Evolutionary conservation across 2,888 invertebrate species (phyloP).

Genomic region (Homarus gammarus): DNA sequence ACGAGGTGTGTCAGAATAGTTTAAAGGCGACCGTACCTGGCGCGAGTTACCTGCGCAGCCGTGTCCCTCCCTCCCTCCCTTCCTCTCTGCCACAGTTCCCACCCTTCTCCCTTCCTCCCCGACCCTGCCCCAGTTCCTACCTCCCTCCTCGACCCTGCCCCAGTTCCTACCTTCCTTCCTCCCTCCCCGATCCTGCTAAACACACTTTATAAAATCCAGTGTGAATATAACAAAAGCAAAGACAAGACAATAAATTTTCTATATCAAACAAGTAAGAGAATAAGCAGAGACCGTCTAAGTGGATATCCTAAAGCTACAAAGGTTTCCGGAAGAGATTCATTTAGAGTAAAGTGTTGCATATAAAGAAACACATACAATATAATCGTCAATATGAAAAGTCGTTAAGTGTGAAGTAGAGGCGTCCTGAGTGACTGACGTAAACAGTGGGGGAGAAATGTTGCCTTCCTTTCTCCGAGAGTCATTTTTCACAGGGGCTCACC

Average conservation of each 20-base stretch:
- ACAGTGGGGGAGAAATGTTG: not conserved
- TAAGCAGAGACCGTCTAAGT: too few relatives aligned
- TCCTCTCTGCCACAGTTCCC: not conserved
- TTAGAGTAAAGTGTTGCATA: too few relatives aligned
- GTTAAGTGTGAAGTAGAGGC: too few relatives aligned
- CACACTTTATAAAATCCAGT: too few relatives aligned
- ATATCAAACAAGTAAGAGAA: too few relatives aligned
- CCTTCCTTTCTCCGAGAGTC: not conserved
- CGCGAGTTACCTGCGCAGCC: not conserved
- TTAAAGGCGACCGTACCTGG: conserved; percentile 28
- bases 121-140: not conserved
- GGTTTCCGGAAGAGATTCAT: too few relatives aligned
- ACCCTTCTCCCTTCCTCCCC: not conserved
- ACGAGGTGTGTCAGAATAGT: conserved; percentile 14
- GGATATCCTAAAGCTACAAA: too few relatives aligned
- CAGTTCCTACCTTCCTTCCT: not conserved
- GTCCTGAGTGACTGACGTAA: not conserved
- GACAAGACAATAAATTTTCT: too few relatives aligned
- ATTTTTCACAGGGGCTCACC: conserved; percentile 7
- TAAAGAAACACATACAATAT: too few relatives aligned
- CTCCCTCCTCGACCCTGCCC: not conserved
- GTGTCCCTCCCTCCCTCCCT: not conserved
- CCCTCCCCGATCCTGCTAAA: too few relatives aligned
- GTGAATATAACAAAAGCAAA: too few relatives aligned
- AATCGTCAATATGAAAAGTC: too few relatives aligned